Evolutionary conservation across 1,140 invertebrate species (phyloP).

Genomic region (Coboldia fuscipes): DNA sequence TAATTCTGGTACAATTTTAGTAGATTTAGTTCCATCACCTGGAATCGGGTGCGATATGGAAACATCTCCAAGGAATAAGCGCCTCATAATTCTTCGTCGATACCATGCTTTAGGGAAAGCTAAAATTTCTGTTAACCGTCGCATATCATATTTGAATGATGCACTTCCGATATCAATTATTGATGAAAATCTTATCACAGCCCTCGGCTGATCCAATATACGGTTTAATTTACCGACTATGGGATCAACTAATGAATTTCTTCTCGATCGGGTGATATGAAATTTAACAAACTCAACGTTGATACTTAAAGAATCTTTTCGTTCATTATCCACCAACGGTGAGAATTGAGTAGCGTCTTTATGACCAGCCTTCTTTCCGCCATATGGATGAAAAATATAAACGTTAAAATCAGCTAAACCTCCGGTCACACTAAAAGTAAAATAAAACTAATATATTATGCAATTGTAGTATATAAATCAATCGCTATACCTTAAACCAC

Average conservation of each 20-base stretch:
- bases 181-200: conserved; percentile 78
- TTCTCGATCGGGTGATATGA: conserved; percentile 72
- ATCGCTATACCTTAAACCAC: background rate
- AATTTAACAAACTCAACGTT: conserved; percentile 96
- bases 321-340: conserved; percentile 64
- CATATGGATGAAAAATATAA: conserved; percentile 95
- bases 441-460: background rate
- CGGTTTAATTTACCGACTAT: conserved; percentile 21
- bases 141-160: conserved; percentile 97
- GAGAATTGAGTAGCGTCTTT: conserved; percentile 68
- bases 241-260: conserved; percentile 46
- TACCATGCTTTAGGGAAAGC: conserved; percentile 98
- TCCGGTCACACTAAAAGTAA: conserved; percentile 64
- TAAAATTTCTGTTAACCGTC: conserved; percentile 87
- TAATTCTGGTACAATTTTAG: background rate
- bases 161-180: conserved; percentile 94
- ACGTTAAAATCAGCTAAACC: conserved; percentile 91
- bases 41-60: conserved; percentile 25
- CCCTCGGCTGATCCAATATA: conserved; percentile 33
- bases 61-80: conserved; percentile 83
- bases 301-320: conserved; percentile 87
- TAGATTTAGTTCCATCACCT: conserved; percentile 7
- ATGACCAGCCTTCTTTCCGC: conserved; percentile 57
- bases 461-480: background rate
- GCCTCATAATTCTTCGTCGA: conserved; percentile 69